phyloP scores from a whole-genome alignment of 2,888 invertebrate species.

The Uloborus plumipes region DNA sequence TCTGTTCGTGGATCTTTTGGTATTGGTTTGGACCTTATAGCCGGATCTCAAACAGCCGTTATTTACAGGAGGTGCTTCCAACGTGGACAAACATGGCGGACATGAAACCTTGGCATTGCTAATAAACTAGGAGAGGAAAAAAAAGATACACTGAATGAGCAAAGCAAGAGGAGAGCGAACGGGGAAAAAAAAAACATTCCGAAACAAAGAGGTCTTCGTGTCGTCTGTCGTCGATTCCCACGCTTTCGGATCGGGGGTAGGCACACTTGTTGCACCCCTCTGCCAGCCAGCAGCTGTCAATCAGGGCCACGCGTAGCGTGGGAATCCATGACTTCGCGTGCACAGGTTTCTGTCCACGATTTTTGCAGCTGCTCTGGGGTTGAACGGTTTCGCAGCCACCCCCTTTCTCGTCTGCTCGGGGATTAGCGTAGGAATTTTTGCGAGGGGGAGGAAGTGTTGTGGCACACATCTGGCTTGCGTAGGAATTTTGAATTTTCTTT shows the following conservation, averaged over 20 bases:
- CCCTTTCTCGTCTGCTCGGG: neutral
- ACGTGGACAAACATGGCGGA: conserved; percentile 41
- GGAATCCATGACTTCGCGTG: conserved; percentile 41
- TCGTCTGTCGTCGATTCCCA: conserved; percentile 61
- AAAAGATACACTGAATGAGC: neutral
- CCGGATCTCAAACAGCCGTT: too few species aligned
- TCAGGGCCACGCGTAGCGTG: conserved; percentile 63
- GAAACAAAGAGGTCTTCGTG: conserved; percentile 56
- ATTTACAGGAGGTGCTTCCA: neutral
- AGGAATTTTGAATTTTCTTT: conserved; percentile 1
- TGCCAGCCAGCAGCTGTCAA: conserved; percentile 56
- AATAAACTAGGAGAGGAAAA: neutral
- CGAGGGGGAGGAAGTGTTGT: neutral
- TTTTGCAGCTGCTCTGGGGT: conserved; percentile 55
- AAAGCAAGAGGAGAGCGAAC: neutral
- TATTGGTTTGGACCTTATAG: too few species aligned
- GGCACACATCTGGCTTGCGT: conserved; percentile 3
- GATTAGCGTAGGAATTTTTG: neutral
- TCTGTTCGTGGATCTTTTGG: too few species aligned
- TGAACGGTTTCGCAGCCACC: conserved; percentile 39
- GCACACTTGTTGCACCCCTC: conserved; percentile 48
- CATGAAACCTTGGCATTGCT: neutral
- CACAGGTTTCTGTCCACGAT: conserved; percentile 18
- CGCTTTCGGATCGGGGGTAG: conserved; percentile 30
- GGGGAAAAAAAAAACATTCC: conserved; percentile 24